These are phyloP conservation scores for Coptotermes formosanus DNA, from an alignment of 1,140 invertebrate species.

Conservation along the genomic window DNA sequence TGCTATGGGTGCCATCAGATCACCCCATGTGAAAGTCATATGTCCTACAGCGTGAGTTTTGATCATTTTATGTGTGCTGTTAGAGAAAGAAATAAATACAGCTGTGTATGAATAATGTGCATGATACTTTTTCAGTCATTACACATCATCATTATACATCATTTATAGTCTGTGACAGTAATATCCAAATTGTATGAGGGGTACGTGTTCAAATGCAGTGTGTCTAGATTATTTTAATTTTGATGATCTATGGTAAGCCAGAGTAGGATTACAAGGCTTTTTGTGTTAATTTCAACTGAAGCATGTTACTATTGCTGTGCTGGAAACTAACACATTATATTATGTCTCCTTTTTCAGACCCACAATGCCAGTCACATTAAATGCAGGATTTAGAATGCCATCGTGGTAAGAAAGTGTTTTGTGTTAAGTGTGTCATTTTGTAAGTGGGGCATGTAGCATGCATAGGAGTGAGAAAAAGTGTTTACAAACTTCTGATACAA, in stretches of 20 bases:
- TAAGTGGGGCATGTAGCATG: neutral
- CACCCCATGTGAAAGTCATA: constrained; percentile 85
- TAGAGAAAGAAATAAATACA: neutral
- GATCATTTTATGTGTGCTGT: constrained; percentile 26
- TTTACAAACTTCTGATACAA: too few species aligned
- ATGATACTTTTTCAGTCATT: neutral
- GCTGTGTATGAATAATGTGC: neutral
- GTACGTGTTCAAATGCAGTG: too few species aligned
- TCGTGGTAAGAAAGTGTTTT: constrained; percentile 66
- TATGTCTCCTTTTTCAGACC: constrained; percentile 54
- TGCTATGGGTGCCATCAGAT: constrained; percentile 73
- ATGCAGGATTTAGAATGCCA: constrained; percentile 90
- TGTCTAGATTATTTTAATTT: too few species aligned
- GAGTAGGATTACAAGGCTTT: too few species aligned
- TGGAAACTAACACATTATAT: constrained; percentile 30
- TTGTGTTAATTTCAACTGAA: too few species aligned
- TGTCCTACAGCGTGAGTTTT: constrained; percentile 85
- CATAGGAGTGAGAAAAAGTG: too few species aligned
- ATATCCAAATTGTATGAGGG: too few species aligned
- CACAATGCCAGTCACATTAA: constrained; percentile 88
- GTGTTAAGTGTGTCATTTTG: neutral
- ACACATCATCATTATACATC: neutral
- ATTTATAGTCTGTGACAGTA: too few species aligned
- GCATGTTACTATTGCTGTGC: too few species aligned
- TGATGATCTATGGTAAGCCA: too few species aligned